Percentiles rank a stretch among this genome's conserved stretches.
Conservation (phyloP, 2,113 vertebrate genomes). For the Pomatostomus ruficeps region DNA sequence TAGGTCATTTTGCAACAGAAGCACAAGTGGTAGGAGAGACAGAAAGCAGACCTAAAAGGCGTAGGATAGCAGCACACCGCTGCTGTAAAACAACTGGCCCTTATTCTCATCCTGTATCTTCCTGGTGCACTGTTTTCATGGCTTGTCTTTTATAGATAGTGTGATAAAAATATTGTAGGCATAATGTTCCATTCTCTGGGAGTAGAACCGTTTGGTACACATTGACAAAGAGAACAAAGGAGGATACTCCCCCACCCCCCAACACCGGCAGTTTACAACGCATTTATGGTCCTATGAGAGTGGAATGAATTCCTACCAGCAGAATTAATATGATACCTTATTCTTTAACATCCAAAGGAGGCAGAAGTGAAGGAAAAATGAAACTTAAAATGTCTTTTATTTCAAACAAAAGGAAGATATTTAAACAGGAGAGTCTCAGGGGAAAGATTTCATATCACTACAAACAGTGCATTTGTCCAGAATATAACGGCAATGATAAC, state of each 20-base stretch:
- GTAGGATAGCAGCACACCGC: not conserved
- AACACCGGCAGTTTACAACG: not conserved
- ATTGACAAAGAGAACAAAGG: not conserved
- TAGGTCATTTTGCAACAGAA: not conserved
- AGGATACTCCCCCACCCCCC: not conserved
- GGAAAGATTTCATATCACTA: not conserved
- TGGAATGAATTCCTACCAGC: not conserved
- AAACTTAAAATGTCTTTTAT: not conserved
- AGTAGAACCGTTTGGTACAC: not conserved
- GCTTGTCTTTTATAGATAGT: not conserved
- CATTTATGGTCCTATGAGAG: not conserved
- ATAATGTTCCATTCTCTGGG: not conserved
- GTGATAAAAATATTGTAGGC: not conserved
- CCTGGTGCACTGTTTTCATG: not conserved
- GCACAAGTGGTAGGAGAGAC: not conserved
- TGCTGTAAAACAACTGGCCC: not conserved
- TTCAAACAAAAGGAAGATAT: not conserved
- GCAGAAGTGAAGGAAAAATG: not conserved
- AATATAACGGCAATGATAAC: not conserved
- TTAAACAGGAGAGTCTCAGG: conserved; percentile 9
- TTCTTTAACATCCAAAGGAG: conserved; percentile 6
- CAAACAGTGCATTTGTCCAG: not conserved
- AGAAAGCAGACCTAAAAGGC: not conserved
- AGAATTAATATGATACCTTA: not conserved
- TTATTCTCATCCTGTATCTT: not conserved